Evolutionary conservation across 1,140 invertebrate species (phyloP).

Genomic region (Aleiodes sp.): DNA sequence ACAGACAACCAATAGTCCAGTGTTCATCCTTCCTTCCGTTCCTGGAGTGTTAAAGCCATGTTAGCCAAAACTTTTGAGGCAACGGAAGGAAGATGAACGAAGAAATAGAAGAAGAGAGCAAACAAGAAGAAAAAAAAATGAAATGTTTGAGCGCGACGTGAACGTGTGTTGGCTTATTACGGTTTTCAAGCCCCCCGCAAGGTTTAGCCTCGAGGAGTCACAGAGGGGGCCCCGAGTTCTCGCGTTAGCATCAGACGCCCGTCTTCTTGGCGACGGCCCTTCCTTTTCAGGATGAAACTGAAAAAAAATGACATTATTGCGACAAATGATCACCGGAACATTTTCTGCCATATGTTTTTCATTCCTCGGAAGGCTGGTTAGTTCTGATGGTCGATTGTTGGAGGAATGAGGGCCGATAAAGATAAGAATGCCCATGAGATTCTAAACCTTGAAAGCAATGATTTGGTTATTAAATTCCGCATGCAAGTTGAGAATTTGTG

Average conservation of each 20-base stretch:
- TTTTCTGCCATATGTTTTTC: conserved; percentile 2
- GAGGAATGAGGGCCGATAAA: no score
- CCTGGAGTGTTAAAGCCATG: conserved; percentile 13
- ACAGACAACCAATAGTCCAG: background rate
- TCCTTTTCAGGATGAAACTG: background rate
- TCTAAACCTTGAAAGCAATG: no score
- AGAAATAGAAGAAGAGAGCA: background rate
- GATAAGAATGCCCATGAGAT: no score
- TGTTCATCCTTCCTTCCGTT: conserved; percentile 1
- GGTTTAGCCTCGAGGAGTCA: conserved; percentile 51
- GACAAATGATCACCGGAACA: conserved; percentile 7
- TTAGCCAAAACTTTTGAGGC: conserved; percentile 12
- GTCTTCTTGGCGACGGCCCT: conserved; percentile 42
- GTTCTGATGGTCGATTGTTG: background rate
- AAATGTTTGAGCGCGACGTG: conserved; percentile 42
- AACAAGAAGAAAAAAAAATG: conserved; percentile 27
- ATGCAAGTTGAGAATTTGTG: no score
- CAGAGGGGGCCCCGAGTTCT: conserved; percentile 49
- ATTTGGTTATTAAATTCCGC: no score
- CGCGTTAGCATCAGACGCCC: conserved; percentile 16
- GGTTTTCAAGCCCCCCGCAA: conserved; percentile 54
- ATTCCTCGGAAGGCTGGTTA: background rate
- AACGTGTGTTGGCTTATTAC: conserved; percentile 55
- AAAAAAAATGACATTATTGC: conserved; percentile 14
- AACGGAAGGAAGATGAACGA: background rate